A percentile compares a stretch with the other conserved stretches of the same genome.
These are phyloP conservation scores for Artibeus jamaicensis DNA, from an alignment of 2,797 vertebrate genomes.

Conservation along the genomic window DNA sequence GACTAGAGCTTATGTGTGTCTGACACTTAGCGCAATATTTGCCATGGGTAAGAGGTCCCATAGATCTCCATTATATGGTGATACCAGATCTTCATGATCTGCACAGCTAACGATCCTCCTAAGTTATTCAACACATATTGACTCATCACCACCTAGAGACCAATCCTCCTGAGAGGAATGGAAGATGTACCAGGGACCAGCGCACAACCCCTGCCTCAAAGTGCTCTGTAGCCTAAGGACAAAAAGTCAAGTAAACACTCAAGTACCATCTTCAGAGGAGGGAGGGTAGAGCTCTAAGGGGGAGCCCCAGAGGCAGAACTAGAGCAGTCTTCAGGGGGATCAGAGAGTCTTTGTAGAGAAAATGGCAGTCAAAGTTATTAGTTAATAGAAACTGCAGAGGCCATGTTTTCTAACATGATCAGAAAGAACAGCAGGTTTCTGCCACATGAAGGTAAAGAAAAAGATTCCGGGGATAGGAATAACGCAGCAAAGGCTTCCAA, in stretches of 20 bases:
- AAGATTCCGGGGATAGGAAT: not conserved
- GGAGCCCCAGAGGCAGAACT: not conserved
- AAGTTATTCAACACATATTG: not conserved
- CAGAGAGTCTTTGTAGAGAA: not conserved
- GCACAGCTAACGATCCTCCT: not conserved
- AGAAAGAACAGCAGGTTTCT: not conserved
- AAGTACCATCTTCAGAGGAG: not conserved
- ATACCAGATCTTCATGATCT: not conserved
- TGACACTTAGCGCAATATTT: not conserved
- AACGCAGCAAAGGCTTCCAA: not conserved
- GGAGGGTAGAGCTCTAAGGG: not conserved
- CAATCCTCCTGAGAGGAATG: not conserved
- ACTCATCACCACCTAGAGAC: not conserved
- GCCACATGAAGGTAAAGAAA: not conserved
- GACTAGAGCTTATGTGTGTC: not conserved
- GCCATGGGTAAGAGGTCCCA: not conserved
- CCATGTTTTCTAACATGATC: not conserved
- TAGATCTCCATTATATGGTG: not conserved
- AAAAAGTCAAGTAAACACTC: not conserved
- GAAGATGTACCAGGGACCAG: not conserved
- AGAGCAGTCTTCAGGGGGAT: not conserved
- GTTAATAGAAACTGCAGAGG: not conserved
- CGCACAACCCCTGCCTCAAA: not conserved
- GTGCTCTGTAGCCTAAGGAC: not conserved
- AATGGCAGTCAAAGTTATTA: not conserved